Conservation (phyloP, 2,888 invertebrate species). For the Macaria notata region DNA sequence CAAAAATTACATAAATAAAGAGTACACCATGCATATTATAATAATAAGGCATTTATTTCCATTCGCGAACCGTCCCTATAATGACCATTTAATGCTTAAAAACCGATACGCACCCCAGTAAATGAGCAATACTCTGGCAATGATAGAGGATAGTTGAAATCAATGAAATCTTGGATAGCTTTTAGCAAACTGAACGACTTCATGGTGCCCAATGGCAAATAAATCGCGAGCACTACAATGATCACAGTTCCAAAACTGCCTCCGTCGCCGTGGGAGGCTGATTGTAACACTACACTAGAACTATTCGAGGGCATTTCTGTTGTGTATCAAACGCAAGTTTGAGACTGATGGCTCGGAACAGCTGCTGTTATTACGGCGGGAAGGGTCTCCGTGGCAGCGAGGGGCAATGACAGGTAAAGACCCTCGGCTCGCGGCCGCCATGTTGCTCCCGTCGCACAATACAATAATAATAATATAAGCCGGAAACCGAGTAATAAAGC, state of each 20-base stretch:
- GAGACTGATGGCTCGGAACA: constrained; percentile 34
- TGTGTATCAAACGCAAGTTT: constrained; percentile 26
- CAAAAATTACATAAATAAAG: no score
- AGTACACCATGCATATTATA: no score
- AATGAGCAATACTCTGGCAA: constrained; percentile 38
- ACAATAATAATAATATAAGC: constrained; percentile 19
- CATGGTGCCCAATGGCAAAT: constrained; percentile 44
- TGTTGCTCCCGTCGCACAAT: constrained; percentile 17
- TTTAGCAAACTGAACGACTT: constrained; percentile 43
- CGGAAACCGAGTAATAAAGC: constrained; percentile 15
- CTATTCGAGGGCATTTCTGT: constrained; percentile 40
- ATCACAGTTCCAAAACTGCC: constrained; percentile 43
- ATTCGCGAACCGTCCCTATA: no score
- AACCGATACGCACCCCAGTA: constrained; percentile 43
- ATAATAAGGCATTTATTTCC: no score
- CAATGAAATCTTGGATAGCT: constrained; percentile 44
- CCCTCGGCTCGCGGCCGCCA: constrained; percentile 27
- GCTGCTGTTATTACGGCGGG: constrained; percentile 39
- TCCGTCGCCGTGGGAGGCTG: constrained; percentile 23
- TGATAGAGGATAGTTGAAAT: constrained; percentile 50
- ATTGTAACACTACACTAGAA: constrained; percentile 29
- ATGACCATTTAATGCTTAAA: no score
- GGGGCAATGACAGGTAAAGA: constrained; percentile 58
- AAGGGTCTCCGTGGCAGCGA: constrained; percentile 20
- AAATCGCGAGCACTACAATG: constrained; percentile 41